Evolutionary conservation across 2,113 vertebrate genomes (phyloP).

Genomic region (Falco punctatus): DNA sequence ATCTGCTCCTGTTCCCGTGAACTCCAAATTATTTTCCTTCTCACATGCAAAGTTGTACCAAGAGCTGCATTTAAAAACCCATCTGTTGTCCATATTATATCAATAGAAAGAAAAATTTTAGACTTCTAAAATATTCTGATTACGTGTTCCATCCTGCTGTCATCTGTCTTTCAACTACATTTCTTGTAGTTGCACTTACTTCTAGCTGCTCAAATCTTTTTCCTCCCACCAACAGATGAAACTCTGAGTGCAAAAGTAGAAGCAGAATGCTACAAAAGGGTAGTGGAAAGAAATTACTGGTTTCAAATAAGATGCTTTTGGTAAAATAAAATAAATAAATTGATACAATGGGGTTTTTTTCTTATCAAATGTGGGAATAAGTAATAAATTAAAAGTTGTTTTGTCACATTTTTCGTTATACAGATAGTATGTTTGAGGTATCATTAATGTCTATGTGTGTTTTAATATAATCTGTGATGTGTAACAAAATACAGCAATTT

Average conservation of each 20-base stretch:
- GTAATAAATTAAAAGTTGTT: not conserved
- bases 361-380: not conserved
- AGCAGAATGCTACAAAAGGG: not conserved
- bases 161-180: constrained; percentile 56
- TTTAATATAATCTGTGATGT: not conserved
- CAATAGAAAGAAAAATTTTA: constrained; percentile 53
- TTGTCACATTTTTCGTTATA: not conserved
- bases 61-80: constrained; percentile 66
- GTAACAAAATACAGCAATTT: not conserved
- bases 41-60: constrained; percentile 62
- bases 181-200: not conserved
- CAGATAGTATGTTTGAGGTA: not conserved
- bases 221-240: not conserved
- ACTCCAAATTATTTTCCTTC: constrained; percentile 63
- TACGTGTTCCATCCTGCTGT: constrained; percentile 36
- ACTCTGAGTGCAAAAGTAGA: not conserved
- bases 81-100: constrained; percentile 63
- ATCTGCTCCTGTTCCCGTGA: constrained; percentile 56
- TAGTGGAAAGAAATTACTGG: not conserved
- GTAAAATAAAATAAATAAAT: not conserved
- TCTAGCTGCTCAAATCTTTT: not conserved
- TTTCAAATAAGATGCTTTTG: not conserved
- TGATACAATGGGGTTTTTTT: not conserved
- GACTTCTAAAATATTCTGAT: constrained; percentile 55
- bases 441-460: not conserved